phyloP scores from a whole-genome alignment of 2,797 vertebrate species.

The Poecilia gillii region DNA sequence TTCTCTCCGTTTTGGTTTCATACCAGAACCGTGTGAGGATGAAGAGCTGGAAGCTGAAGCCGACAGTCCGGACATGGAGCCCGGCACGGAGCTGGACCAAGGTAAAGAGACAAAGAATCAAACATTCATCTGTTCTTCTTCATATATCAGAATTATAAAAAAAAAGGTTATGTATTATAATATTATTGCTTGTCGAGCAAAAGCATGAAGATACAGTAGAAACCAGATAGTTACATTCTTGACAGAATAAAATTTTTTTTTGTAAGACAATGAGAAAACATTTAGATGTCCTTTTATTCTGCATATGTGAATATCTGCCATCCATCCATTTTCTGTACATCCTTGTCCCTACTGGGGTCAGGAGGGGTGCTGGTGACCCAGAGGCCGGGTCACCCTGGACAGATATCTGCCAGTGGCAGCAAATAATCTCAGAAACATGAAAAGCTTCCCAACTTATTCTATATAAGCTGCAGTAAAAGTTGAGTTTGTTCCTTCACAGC shows the following conservation, averaged over 20 bases:
- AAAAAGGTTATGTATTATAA: background rate
- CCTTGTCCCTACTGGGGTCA: no score
- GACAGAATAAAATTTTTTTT: background rate
- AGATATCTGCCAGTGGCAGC: background rate
- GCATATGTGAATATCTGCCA: background rate
- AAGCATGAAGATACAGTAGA: background rate
- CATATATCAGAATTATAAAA: background rate
- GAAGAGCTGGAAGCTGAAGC: constrained; percentile 88
- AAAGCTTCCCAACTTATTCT: background rate
- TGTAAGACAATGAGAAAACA: background rate
- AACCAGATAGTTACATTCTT: background rate
- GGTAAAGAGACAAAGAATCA: constrained; percentile 76
- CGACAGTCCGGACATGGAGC: constrained; percentile 87
- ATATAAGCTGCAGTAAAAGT: no score
- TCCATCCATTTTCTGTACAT: no score
- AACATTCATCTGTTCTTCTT: background rate
- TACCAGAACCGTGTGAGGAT: constrained; percentile 86
- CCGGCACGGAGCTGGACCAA: constrained; percentile 91
- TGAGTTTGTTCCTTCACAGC: no score
- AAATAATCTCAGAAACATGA: background rate
- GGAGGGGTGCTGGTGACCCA: no score
- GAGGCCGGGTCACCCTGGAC: no score
- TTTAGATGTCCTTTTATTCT: background rate
- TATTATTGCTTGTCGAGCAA: background rate
- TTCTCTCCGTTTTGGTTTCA: constrained; percentile 45